Base-by-base conservation (phyloP, 2,888 invertebrate genomes). In the Trachelus tabidus region DNA sequence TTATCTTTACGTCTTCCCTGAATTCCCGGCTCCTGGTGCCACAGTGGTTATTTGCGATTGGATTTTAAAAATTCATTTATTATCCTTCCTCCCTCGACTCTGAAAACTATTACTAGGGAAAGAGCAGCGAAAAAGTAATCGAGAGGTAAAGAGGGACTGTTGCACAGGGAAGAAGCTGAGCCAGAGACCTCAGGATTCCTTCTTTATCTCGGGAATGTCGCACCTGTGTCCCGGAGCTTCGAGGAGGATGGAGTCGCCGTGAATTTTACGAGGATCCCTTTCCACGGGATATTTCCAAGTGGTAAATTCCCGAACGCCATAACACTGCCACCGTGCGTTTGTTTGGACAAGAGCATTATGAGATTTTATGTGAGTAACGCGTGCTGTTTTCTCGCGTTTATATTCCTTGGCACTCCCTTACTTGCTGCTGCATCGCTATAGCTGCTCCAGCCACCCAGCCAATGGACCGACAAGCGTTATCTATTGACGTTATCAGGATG, bases 281-380 rank as follows among this genome's bases (percentile, higher is more conserved):
- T 33, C 73, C 34, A 68, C 40, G 34, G n/a, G 56, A 30, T 35
- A 73, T 34, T 82, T 80, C 81, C 77, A 79, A 83, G 86, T 86
- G 85, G 86, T 85, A 86, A 84, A 86, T 84, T 83, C 83, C 82
- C 83, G 73, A 84, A 83, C 85, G 81, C 81, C 83, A 83, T 84
- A 86, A 84, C 84, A 84, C 81, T 56, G 83, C 83, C 85, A 82
- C 82, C 85, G 83, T 85, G 79, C 79, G 88, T 89, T 89, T 90
- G 86, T 90, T 90, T 90, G 86, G 84, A 89, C 88, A 87, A 86
- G 86, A 81, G 84, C 87, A 87, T 89, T 89, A 89, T 87, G 89
- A 88, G 88, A 88, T 87, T 89, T 90, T 88, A 89, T 89, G 86
- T 83, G 85, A 85, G 84, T 83, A 81, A 80, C 83, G 84, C 82